Percentiles rank a stretch among this genome's conserved stretches.
Conservation (phyloP, 2,888 invertebrate species). For the Sinotaia quadrata region DNA sequence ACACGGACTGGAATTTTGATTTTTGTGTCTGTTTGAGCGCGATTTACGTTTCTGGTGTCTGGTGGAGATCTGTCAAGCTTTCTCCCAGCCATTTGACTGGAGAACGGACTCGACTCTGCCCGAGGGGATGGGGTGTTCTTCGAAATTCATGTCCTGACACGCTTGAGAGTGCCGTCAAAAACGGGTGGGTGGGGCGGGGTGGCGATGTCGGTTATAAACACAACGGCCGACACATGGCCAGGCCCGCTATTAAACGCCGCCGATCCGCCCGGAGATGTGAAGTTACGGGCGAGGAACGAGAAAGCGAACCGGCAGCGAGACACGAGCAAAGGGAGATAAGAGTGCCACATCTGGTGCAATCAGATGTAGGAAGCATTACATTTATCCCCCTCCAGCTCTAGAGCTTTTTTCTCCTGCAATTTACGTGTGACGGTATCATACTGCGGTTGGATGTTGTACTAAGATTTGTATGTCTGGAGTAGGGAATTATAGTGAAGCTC, state of each 20-base stretch:
- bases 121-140: not conserved
- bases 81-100: not conserved
- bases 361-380: constrained; percentile 24
- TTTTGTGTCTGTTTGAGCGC: constrained; percentile 8
- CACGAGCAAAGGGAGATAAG: constrained; percentile 12
- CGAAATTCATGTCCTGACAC: not conserved
- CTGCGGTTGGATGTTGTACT: not conserved
- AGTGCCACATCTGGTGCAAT: constrained; percentile 27
- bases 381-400: not conserved
- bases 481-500: too few relatives aligned
- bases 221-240: constrained; percentile 25
- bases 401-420: not conserved
- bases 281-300: constrained; percentile 14
- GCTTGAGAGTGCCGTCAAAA: not conserved
- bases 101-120: too few relatives aligned
- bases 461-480: not conserved
- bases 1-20: constrained; percentile 7
- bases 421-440: not conserved
- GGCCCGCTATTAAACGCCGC: constrained; percentile 21
- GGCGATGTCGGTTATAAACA: constrained; percentile 20
- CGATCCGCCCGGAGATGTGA: constrained; percentile 10
- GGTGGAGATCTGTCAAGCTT: not conserved
- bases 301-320: constrained; percentile 8
- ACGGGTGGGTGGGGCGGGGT: not conserved
- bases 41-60: constrained; percentile 14